Base-by-base conservation (phyloP, 35 echinoderm and acorn worm genomes). In the Stichopus chloronotus region DNA sequence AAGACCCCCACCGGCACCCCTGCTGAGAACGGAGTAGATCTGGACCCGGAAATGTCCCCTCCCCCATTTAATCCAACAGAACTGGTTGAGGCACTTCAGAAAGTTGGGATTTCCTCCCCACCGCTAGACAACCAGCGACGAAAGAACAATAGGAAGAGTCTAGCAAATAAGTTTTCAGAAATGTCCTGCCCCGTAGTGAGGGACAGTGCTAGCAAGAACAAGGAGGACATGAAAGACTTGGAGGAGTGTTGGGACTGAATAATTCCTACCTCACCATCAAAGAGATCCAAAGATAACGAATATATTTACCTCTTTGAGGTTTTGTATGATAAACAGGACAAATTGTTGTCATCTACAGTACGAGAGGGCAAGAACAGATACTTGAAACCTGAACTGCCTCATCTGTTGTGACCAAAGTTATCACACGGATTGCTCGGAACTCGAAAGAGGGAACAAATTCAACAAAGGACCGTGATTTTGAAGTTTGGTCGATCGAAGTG, bases 31-130 rank as follows among this genome's bases (percentile, higher is more conserved):
- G 84, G 60, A 71, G 65, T 89, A 6, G 52, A 25, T 23, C 23
- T 74, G 9, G 87, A 71, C 23, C 59, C 23, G 20, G n/a, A 71
- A 16, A n/a, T 89, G 59, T 89, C 87, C 25, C 60, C 87, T 22
- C 57, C 57, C 10, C 65, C 65, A 74, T 89, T 89, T 59, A 61
- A 89, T 20, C 57, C 87, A 21, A 63, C 87, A 71, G 87, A 89
- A 52, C 71, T 89, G 13, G 19, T 89, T 4, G 87, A 59, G 20
- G 87, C 87, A 10, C 60, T 89, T 58, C 19, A 89, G 24, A 89
- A 24, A 89, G 87, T 74, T 4, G 57, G 57, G 60, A 89, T 63
- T 58, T 23, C 56, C 11, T 20, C 55, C 6, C 0, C 54, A 23
- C 9, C 7, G 17, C 20, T 9, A 6, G 24, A 85, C 7, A 23